These are phyloP conservation scores for Parnassius smintheus DNA, from an alignment of 2,888 invertebrate genomes.

Conservation along the genomic window DNA sequence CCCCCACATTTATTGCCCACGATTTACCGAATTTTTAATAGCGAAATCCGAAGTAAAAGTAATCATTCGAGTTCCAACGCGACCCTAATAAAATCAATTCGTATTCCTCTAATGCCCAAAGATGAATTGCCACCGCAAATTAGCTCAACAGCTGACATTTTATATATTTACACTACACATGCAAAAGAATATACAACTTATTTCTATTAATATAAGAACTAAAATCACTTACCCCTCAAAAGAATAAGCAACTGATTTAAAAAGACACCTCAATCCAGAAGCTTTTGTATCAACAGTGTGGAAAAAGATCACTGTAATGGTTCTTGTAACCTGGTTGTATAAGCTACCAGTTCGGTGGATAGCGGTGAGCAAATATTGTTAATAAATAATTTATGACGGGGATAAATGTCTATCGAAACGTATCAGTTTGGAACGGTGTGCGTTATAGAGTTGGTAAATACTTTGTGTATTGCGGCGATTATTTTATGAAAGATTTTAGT, in stretches of 20 bases:
- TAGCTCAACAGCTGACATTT: constrained; percentile 42
- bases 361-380: constrained; percentile 46
- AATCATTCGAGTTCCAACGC: constrained; percentile 36
- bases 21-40: background rate
- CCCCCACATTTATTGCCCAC: no score
- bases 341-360: constrained; percentile 38
- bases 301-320: constrained; percentile 27
- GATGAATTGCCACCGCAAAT: constrained; percentile 72
- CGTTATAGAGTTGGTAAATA: background rate
- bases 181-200: constrained; percentile 4
- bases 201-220: background rate
- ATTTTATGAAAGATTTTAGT: background rate
- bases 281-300: background rate
- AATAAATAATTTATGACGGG: constrained; percentile 49
- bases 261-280: constrained; percentile 9
- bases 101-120: constrained; percentile 50
- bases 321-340: constrained; percentile 37
- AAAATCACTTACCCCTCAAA: background rate
- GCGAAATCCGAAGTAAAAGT: constrained; percentile 19
- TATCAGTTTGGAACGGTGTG: background rate
- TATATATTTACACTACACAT: constrained; percentile 14
- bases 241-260: background rate
- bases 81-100: constrained; percentile 51
- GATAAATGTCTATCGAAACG: background rate
- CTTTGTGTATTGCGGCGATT: background rate